phyloP scores from a whole-genome alignment of 2,888 invertebrate genomes.

The Tetrapedia diversipes region DNA sequence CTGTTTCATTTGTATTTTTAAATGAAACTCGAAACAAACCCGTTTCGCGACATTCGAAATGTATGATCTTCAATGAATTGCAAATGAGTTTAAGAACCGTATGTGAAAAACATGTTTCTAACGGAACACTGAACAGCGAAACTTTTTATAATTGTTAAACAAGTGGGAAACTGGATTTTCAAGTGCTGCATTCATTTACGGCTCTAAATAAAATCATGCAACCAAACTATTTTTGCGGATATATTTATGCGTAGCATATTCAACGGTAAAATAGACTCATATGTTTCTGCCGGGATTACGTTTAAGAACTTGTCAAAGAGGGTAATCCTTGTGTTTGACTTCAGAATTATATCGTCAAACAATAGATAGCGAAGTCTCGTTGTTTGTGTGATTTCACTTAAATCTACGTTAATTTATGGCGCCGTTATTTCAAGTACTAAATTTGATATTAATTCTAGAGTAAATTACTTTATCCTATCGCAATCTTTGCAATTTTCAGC shows the following conservation, averaged over 20 bases:
- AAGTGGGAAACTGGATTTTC: neutral
- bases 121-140: too few relatives aligned
- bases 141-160: too few relatives aligned
- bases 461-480: too few relatives aligned
- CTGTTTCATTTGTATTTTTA: too few relatives aligned
- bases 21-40: too few relatives aligned
- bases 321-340: neutral
- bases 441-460: neutral
- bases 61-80: too few relatives aligned
- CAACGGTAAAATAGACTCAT: slow-evolving; percentile 3
- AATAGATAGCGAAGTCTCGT: neutral
- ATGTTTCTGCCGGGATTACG: slow-evolving; percentile 5
- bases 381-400: neutral
- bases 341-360: neutral
- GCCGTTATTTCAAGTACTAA: neutral
- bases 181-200: slow-evolving; percentile 2
- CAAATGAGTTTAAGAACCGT: too few relatives aligned
- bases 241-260: neutral
- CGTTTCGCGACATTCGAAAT: too few relatives aligned
- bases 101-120: too few relatives aligned
- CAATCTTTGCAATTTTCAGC: too few relatives aligned
- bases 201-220: slow-evolving; percentile 1
- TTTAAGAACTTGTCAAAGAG: neutral
- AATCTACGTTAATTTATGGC: neutral
- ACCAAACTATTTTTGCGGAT: slow-evolving; percentile 10